A percentile compares a stretch with the other conserved stretches of the same genome.
Conservation (phyloP, 2,888 invertebrate genomes). For the Oegoconia quadripuncta region DNA sequence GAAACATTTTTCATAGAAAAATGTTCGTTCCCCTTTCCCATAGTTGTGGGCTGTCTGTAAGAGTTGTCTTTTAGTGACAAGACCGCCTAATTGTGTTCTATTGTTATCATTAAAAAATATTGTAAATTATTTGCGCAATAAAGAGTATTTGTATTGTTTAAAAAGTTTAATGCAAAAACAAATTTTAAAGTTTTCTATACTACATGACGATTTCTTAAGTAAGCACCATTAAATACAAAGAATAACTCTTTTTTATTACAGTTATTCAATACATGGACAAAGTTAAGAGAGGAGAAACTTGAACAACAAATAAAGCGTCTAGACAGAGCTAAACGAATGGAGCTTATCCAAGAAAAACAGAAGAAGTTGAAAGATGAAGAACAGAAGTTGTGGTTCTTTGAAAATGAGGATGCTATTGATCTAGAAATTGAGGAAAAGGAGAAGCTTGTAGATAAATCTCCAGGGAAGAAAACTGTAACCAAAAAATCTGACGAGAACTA, state of each 20-base stretch:
- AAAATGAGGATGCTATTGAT: constrained; percentile 87
- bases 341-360: constrained; percentile 71
- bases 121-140: too few relatives aligned
- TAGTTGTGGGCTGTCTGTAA: too few relatives aligned
- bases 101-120: too few relatives aligned
- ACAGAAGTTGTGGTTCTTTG: constrained; percentile 89
- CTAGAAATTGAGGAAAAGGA: constrained; percentile 82
- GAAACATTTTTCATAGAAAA: too few relatives aligned
- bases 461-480: constrained; percentile 66
- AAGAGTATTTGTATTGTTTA: too few relatives aligned
- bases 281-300: constrained; percentile 76
- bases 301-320: constrained; percentile 79
- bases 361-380: constrained; percentile 73
- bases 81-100: too few relatives aligned
- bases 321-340: constrained; percentile 75
- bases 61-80: too few relatives aligned
- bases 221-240: too few relatives aligned
- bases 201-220: neutral
- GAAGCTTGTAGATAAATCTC: constrained; percentile 40
- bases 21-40: too few relatives aligned
- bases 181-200: too few relatives aligned
- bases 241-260: constrained; percentile 38
- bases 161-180: neutral
- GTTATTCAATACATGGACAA: constrained; percentile 80
- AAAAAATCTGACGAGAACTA: constrained; percentile 80